Percentiles rank a stretch among this genome's conserved stretches.
phyloP scores from a whole-genome alignment of 2,113 vertebrate species.

The Neolamprologus sp. region DNA sequence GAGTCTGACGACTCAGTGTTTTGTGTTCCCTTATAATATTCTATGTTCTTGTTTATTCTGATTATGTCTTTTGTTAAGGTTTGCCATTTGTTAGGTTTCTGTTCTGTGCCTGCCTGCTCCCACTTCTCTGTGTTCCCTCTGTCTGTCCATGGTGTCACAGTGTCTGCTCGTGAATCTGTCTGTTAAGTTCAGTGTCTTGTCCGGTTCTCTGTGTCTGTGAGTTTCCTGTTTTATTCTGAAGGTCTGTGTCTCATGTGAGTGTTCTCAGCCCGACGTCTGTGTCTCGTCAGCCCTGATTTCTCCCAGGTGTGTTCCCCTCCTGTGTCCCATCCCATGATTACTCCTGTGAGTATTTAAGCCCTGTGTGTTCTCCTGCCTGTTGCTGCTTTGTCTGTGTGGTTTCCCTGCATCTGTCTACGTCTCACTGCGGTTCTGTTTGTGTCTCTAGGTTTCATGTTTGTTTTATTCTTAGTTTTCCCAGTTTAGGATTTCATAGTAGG shows the following conservation, averaged over 20 bases:
- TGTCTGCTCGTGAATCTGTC: neutral
- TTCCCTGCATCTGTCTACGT: fast-evolving
- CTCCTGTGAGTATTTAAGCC: neutral
- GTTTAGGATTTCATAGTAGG: neutral
- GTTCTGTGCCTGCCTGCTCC: neutral
- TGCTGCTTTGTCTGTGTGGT: neutral
- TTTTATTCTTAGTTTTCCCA: neutral
- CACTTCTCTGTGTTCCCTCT: neutral
- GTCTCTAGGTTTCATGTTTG: neutral
- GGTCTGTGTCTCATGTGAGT: neutral
- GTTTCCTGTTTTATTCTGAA: neutral
- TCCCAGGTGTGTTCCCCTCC: neutral
- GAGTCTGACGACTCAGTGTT: neutral
- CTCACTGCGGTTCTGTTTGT: fast-evolving
- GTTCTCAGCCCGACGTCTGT: neutral
- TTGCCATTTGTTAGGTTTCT: neutral
- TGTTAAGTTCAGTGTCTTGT: neutral
- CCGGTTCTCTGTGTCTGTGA: neutral
- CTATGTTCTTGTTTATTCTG: neutral
- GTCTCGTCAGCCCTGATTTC: neutral
- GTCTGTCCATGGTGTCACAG: neutral
- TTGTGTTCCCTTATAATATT: neutral
- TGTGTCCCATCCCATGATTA: neutral
- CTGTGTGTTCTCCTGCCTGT: neutral
- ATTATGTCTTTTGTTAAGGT: neutral